These are phyloP conservation scores for Sinodicranocentrus sp. DNA, from an alignment of 2,888 invertebrate genomes.

Conservation along the genomic window DNA sequence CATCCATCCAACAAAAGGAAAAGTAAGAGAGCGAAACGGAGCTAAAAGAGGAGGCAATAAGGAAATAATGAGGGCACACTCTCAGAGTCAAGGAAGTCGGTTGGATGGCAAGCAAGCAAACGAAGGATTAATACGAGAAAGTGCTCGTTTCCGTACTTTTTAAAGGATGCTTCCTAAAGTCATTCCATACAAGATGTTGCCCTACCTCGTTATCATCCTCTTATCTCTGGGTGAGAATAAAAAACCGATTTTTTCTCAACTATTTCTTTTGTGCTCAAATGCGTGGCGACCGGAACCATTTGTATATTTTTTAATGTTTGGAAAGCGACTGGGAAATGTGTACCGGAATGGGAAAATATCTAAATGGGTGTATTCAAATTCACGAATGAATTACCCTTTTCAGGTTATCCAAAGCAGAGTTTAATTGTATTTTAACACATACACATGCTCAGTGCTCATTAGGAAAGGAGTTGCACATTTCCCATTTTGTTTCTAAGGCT, in stretches of 20 bases:
- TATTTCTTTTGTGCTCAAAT: neutral
- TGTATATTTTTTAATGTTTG: neutral
- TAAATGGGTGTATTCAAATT: neutral
- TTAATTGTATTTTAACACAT: too few relatives aligned
- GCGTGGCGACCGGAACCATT: too few relatives aligned
- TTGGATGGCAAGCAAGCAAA: slow-evolving; percentile 24
- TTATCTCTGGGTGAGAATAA: slow-evolving; percentile 65
- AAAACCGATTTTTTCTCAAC: slow-evolving; percentile 39
- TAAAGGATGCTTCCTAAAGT: slow-evolving; percentile 40
- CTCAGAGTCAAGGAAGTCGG: slow-evolving; percentile 54
- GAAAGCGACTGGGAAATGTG: too few relatives aligned
- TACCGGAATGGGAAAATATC: neutral
- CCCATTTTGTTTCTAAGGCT: too few relatives aligned
- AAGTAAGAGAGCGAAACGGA: slow-evolving; percentile 56
- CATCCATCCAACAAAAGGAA: slow-evolving; percentile 41
- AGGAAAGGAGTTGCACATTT: too few relatives aligned
- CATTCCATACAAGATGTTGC: slow-evolving; percentile 66
- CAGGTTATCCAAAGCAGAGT: too few relatives aligned
- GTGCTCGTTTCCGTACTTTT: slow-evolving; percentile 21
- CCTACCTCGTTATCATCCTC: slow-evolving; percentile 67
- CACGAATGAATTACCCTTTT: slow-evolving; percentile 4
- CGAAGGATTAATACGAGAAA: slow-evolving; percentile 58
- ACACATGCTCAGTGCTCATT: too few relatives aligned
- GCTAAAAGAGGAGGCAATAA: slow-evolving; percentile 52
- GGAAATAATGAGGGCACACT: slow-evolving; percentile 63